Conservation (phyloP, 2,113 vertebrate genomes). For the Tringa solitaria region DNA sequence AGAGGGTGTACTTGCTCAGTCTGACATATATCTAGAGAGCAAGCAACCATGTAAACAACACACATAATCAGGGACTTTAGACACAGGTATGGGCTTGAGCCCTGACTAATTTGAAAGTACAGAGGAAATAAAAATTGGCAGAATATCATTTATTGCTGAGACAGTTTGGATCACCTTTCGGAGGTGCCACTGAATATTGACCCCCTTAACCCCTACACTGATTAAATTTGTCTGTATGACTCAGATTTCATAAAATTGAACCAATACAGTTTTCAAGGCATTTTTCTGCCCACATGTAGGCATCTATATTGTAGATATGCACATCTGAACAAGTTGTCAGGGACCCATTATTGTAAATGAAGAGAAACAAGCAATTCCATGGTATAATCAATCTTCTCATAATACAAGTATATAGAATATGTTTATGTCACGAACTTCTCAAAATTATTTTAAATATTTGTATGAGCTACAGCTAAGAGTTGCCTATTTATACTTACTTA, state of each 20-base stretch:
- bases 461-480: not conserved
- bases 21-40: not conserved
- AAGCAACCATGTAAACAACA: not conserved
- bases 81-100: not conserved
- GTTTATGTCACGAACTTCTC: not conserved
- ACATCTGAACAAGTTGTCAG: not conserved
- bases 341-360: no score
- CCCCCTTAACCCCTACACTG: no score
- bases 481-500: not conserved
- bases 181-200: not conserved
- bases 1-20: not conserved
- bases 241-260: not conserved
- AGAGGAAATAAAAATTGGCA: not conserved
- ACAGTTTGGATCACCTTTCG: not conserved
- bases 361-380: not conserved
- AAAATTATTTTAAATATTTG: not conserved
- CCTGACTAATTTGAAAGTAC: not conserved
- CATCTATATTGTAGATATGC: not conserved
- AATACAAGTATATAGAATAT: not conserved
- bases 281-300: not conserved
- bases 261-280: not conserved
- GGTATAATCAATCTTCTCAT: not conserved
- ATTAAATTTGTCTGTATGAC: not conserved
- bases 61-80: not conserved
- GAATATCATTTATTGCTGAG: not conserved